Percentiles rank a stretch among this genome's conserved stretches.
These are phyloP conservation scores for Mythimna vitellina DNA, from an alignment of 2,888 invertebrate species.

Conservation along the genomic window DNA sequence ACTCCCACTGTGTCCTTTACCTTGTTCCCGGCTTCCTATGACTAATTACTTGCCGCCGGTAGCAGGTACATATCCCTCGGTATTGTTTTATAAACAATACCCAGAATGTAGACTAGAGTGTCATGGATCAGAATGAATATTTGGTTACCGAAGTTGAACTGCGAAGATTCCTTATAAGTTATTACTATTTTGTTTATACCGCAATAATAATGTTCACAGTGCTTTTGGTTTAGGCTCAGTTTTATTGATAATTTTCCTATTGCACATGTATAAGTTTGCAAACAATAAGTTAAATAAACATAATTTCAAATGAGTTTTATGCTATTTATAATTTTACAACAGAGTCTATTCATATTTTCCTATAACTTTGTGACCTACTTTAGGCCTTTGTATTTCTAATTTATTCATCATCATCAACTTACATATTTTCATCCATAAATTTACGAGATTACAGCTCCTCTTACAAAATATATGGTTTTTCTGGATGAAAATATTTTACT, in stretches of 20 bases:
- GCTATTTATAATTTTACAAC: conserved; percentile 19
- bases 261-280: neutral
- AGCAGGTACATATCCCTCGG: conserved; percentile 43
- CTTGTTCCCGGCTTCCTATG: conserved; percentile 79
- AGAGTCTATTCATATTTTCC: conserved; percentile 13
- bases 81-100: conserved; percentile 59
- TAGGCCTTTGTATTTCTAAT: neutral
- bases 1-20: conserved; percentile 86
- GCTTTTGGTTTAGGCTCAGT: neutral
- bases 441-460: neutral
- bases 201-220: conserved; percentile 27
- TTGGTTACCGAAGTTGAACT: conserved; percentile 16
- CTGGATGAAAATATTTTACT: conserved; percentile 5
- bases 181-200: conserved; percentile 2
- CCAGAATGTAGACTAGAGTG: conserved; percentile 31
- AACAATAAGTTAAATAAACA: conserved; percentile 5
- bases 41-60: conserved; percentile 69
- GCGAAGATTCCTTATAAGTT: conserved; percentile 31
- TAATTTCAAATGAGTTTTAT: conserved; percentile 9
- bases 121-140: conserved; percentile 39
- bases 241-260: conserved; percentile 26
- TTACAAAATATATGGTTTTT: conserved; percentile 4
- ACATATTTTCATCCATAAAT: conserved; percentile 2
- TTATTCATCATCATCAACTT: conserved; percentile 5
- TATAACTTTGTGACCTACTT: conserved; percentile 28